Percentiles rank a stretch among this genome's conserved stretches.
These are phyloP conservation scores for Pelecanus crispus DNA, from an alignment of 2,113 vertebrate species.

Conservation along the genomic window DNA sequence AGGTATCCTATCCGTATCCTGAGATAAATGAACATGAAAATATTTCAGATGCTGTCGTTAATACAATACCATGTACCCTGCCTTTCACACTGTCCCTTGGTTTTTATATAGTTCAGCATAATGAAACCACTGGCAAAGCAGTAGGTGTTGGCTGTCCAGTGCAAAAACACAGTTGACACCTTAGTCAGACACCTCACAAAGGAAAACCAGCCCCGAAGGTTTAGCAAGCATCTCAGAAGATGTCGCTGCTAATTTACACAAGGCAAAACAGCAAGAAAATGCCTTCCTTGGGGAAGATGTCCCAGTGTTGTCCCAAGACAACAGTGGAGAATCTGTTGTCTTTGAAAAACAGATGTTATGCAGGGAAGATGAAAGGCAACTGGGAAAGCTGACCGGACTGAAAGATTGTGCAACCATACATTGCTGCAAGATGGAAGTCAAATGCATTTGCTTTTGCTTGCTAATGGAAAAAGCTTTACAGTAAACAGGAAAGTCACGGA, in stretches of 20 bases:
- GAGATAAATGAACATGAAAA: not conserved
- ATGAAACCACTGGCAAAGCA: not conserved
- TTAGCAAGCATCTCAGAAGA: conserved; percentile 30
- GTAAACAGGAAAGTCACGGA: not conserved
- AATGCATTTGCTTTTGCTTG: not conserved
- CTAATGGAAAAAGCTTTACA: not conserved
- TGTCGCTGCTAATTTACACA: conserved; percentile 60
- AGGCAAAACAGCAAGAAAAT: conserved; percentile 41
- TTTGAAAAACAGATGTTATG: conserved; percentile 20
- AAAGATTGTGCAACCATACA: not conserved
- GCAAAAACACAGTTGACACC: not conserved
- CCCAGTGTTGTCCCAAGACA: conserved; percentile 26
- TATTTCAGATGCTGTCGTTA: not conserved
- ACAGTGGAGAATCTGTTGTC: not conserved
- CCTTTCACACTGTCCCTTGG: not conserved
- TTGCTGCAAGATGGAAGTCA: not conserved
- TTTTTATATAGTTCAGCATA: not conserved
- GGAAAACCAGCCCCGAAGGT: conserved; percentile 16
- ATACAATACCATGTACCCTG: not conserved
- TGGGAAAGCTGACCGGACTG: not conserved
- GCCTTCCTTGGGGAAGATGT: conserved; percentile 51
- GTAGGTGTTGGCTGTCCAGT: not conserved
- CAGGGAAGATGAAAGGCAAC: not conserved
- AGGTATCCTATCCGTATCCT: not conserved
- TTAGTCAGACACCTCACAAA: conserved; percentile 11